phyloP scores from a whole-genome alignment of 1,140 invertebrate species.

The Drosophila repleta region DNA sequence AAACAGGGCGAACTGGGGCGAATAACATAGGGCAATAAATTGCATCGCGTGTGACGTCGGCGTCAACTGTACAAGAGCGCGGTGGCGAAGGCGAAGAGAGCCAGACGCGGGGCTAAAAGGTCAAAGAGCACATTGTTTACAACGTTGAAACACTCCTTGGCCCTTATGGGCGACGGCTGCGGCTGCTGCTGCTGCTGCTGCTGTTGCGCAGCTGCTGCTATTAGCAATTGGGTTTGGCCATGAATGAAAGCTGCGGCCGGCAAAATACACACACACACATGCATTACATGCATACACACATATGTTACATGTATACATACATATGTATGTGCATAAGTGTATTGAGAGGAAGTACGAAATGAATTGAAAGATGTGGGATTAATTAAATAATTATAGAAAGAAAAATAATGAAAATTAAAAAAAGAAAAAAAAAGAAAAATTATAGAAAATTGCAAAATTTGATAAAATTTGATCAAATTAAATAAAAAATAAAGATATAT shows the following conservation, averaged over 20 bases:
- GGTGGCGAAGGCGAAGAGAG: slow-evolving; percentile 11
- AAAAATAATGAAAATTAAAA: too few species aligned
- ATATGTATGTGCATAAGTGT: background rate
- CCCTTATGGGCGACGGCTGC: background rate
- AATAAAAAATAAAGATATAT: too few species aligned
- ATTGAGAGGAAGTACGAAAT: too few species aligned
- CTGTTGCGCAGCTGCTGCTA: slow-evolving; percentile 1
- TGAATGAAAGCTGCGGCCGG: slow-evolving; percentile 73
- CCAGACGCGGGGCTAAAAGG: slow-evolving; percentile 46
- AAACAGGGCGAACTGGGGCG: slow-evolving; percentile 3
- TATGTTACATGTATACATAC: background rate
- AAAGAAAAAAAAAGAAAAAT: too few species aligned
- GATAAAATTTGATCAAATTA: too few species aligned
- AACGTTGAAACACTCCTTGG: slow-evolving; percentile 14
- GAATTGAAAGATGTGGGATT: too few species aligned
- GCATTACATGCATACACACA: background rate
- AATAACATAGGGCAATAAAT: slow-evolving; percentile 11
- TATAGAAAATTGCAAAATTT: too few species aligned
- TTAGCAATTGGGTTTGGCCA: slow-evolving; percentile 50
- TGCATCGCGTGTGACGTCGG: slow-evolving; percentile 27
- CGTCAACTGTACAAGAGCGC: slow-evolving; percentile 28
- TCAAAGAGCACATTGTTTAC: slow-evolving; percentile 77
- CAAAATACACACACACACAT: slow-evolving; percentile 31
- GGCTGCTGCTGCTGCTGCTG: background rate
- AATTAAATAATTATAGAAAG: too few species aligned